Evolutionary conservation across 1,140 invertebrate species (phyloP).

Genomic region (Ridgeia piscesae): DNA sequence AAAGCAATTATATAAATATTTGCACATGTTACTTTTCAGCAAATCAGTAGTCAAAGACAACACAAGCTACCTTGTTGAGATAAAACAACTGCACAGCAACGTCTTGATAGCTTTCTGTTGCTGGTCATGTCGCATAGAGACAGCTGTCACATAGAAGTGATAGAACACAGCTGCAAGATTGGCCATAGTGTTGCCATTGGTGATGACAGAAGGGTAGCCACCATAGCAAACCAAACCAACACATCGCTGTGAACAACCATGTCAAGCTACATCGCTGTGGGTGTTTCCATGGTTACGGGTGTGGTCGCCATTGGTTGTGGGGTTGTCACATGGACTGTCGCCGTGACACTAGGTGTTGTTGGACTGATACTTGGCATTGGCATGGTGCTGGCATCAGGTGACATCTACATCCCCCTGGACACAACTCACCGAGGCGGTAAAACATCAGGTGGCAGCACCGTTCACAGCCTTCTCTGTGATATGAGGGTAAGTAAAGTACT

Average conservation of each 20-base stretch:
- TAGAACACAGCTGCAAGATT: background rate
- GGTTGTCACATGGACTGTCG: background rate
- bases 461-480: background rate
- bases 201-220: background rate
- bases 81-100: background rate
- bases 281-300: background rate
- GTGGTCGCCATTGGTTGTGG: background rate
- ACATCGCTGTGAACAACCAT: background rate
- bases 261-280: background rate
- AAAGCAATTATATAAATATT: background rate
- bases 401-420: background rate
- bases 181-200: background rate
- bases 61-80: background rate
- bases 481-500: background rate
- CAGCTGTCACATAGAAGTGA: too few species aligned
- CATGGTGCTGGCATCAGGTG: background rate
- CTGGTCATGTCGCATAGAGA: too few species aligned
- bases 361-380: background rate
- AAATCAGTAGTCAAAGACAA: background rate
- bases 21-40: background rate
- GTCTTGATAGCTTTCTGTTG: background rate
- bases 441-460: background rate
- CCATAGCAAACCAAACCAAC: background rate
- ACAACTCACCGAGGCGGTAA: background rate
- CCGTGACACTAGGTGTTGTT: background rate